Evolutionary conservation across 2,113 vertebrate species (phyloP), one percentile per base, ranked within the genome.

Genomic region (Ramphastos sulfuratus): DNA sequence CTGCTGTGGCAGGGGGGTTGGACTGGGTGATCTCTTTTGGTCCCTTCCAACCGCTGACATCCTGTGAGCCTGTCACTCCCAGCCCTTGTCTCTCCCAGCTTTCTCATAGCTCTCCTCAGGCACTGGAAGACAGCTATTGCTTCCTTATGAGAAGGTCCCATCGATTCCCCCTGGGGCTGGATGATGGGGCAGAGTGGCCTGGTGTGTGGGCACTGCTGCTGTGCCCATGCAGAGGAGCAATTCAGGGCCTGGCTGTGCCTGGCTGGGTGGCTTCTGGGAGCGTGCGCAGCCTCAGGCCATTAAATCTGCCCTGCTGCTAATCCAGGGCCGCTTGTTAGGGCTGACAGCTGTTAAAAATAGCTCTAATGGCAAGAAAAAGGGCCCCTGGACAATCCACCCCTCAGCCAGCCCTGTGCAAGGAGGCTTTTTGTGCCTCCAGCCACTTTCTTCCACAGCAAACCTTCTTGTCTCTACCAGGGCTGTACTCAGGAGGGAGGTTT

Each of bases 321-420:
- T 94, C 93, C 91, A 39, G 78, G 92, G 31, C 77, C 0, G 6
- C 93, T 94, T 11, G 14, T 80, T 64, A 60, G 39, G 73, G 81
- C 74, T 91, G 89, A 67, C 61, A 74, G 74, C 66, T 90, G 89
- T 72, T 94, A 92, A 92, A 94, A 95, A 94, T 93, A 91, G 84
- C 91, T 93, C 73, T 69, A 37, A 64, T 64, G 81, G 77, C 91
- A 81, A 70, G 7, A 82, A 65, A 69, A 83, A 0, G 6, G 3
- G 60, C 2, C 4, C 87, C 59, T 12, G 58, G 65, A n/a, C 81
- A 87, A 35, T 81, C 82, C 78, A 84, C 63, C 0, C 2, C 30
- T 55, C 58, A 28, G 37, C 13, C 1, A 30, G 27, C 35, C 35
- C 39, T 4, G 28, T 6, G 0, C 3, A 1, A 13, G 63, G 55